These are phyloP conservation scores for Proctacanthus coquilletti DNA, from an alignment of 1,140 invertebrate species.

Conservation along the genomic window DNA sequence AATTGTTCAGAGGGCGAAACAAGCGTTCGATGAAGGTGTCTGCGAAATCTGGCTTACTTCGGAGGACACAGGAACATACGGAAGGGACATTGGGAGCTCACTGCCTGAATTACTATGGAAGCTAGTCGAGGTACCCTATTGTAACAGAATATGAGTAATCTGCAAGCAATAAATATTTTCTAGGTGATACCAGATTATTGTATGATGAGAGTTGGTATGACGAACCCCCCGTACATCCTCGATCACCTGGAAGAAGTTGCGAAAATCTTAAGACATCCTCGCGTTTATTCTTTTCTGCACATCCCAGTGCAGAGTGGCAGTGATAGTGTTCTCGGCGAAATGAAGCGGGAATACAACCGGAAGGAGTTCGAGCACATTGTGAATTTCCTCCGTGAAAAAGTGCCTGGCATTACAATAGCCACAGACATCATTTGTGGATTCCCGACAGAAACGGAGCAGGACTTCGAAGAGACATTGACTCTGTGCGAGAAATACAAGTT, in stretches of 20 bases:
- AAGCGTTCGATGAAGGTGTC: conserved; percentile 86
- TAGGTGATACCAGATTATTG: conserved; percentile 76
- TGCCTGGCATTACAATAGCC: conserved; percentile 67
- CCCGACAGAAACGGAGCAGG: conserved; percentile 83
- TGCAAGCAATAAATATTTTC: not conserved
- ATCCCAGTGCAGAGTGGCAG: conserved; percentile 95
- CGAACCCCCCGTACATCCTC: conserved; percentile 95
- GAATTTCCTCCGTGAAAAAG: conserved; percentile 63
- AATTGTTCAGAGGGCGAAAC: conserved; percentile 59
- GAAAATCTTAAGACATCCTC: conserved; percentile 70
- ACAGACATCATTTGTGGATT: conserved; percentile 99
- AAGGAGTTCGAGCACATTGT: conserved; percentile 84
- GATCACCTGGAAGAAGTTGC: conserved; percentile 88
- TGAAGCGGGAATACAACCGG: conserved; percentile 88
- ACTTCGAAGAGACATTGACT: conserved; percentile 80
- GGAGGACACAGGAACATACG: conserved; percentile 96
- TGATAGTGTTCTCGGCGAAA: conserved; percentile 82
- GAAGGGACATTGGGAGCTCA: conserved; percentile 79
- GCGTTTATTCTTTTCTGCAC: conserved; percentile 92
- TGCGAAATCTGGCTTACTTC: conserved; percentile 97
- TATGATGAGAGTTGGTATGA: conserved; percentile 85
- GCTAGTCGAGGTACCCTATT: conserved; percentile 45
- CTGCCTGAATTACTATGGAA: conserved; percentile 75
- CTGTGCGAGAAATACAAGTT: conserved; percentile 82
- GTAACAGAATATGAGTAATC: not conserved